Evolutionary conservation across 2,888 invertebrate genomes (phyloP), one percentile per base, ranked within the genome.

Genomic region (Mythimna albipuncta): DNA sequence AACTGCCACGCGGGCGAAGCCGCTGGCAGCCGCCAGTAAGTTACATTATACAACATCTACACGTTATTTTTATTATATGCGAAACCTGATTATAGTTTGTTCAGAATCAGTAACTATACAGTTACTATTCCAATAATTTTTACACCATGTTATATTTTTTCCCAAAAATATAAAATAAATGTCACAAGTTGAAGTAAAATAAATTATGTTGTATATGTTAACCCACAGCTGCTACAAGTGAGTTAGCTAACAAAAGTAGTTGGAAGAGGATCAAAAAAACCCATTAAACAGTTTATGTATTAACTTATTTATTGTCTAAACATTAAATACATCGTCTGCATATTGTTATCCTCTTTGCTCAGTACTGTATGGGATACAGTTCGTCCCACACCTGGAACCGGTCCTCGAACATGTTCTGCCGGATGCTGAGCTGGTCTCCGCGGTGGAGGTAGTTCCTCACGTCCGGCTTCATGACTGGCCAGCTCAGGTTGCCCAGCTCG

Each of bases 381-480:
- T 92, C 88, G 4, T 94, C 93, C 94, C 94, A 94, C 4, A 92
- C 66, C 19, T 85, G 72, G 79, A 90, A 91, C 50, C 91, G 79
- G 54, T 92, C 89, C 68, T 94, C 93, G 47, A 88, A 88, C 82
- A 94, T 82, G 77, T 93, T 92, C 70, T 88, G 73, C 0, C 84
- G 82, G 6, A 93, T 68, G 0, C 84, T 76, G 59, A 92, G 85
- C 59, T 89, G 64, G 58, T 87, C 79, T 50, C 83, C 91, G 10
- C 92, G 65, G 19, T 85, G 85, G 6, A 94, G 87, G 85, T 91
- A 94, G 62, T 81, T 85, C 50, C 93, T 86, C 54, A 83, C 62
- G 6, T 79, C 57, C 0, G 92, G 87, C 35, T 79, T 89, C 89
- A 92, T 89, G 35, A 81, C 78, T 2, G 93, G 93, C 94, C 94